Percentiles rank a stretch among this genome's conserved stretches.
phyloP scores from a whole-genome alignment of 1,140 invertebrate species.

The Papilio glaucus region DNA sequence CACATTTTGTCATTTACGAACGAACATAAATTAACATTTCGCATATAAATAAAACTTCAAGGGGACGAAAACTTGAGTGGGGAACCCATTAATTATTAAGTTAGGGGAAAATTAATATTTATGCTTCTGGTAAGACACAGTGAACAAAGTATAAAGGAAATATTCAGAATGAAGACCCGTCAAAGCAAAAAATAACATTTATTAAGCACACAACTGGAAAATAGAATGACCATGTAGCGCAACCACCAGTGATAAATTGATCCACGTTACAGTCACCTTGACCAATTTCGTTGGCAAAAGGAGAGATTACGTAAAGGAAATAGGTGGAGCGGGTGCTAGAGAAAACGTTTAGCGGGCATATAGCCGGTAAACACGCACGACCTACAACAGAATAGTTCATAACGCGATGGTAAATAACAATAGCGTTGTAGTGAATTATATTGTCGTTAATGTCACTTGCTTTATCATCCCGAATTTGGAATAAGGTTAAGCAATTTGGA shows the following conservation, averaged over 20 bases:
- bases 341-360: conserved; percentile 10
- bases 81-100: background rate
- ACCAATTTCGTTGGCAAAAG: background rate
- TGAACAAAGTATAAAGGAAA: background rate
- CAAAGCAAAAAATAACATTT: too few species aligned
- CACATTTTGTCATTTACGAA: too few species aligned
- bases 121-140: background rate
- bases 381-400: background rate
- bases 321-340: background rate
- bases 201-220: background rate
- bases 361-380: conserved; percentile 13
- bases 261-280: conserved; percentile 27
- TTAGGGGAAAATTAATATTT: conserved; percentile 20
- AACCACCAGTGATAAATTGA: conserved; percentile 1
- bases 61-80: background rate
- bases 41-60: background rate
- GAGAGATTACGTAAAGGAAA: conserved; percentile 19
- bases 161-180: too few species aligned
- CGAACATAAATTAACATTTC: background rate
- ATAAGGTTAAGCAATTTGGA: conserved; percentile 7
- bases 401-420: conserved; percentile 17
- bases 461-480: background rate
- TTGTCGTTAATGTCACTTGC: conserved; percentile 18
- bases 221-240: background rate
- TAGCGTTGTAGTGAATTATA: conserved; percentile 1